These are phyloP conservation scores for Osmerus mordax DNA, from an alignment of 2,113 vertebrate species.

Conservation along the genomic window DNA sequence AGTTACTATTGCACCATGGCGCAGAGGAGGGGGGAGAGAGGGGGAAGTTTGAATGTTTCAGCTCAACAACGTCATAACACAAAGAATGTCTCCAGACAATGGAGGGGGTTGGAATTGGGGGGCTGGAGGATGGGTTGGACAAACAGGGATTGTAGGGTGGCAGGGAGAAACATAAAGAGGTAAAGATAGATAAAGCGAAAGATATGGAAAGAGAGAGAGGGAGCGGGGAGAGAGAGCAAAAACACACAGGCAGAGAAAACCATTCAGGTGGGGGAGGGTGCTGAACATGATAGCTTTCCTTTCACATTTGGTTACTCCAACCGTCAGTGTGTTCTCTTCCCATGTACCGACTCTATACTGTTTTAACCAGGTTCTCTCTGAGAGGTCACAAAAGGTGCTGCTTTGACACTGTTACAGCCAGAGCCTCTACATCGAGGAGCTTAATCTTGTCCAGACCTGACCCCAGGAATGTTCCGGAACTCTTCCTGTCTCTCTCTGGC, in stretches of 20 bases:
- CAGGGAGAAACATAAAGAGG: neutral
- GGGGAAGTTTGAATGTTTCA: too few relatives aligned
- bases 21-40: neutral
- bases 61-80: neutral
- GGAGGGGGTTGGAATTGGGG: neutral
- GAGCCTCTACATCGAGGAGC: neutral
- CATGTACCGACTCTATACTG: too few relatives aligned
- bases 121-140: too few relatives aligned
- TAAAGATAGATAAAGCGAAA: neutral
- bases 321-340: too few relatives aligned
- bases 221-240: neutral
- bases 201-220: neutral
- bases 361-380: too few relatives aligned
- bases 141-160: neutral
- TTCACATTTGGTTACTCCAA: neutral
- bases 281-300: neutral
- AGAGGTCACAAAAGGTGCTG: neutral
- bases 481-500: constrained; percentile 1
- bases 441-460: constrained; percentile 20
- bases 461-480: constrained; percentile 30
- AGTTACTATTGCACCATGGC: neutral
- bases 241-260: neutral
- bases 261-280: neutral
- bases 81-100: too few relatives aligned
- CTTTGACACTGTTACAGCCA: neutral